Conservation (phyloP, 35 echinoderm and acorn worm species). For the Diadema setosum region DNA sequence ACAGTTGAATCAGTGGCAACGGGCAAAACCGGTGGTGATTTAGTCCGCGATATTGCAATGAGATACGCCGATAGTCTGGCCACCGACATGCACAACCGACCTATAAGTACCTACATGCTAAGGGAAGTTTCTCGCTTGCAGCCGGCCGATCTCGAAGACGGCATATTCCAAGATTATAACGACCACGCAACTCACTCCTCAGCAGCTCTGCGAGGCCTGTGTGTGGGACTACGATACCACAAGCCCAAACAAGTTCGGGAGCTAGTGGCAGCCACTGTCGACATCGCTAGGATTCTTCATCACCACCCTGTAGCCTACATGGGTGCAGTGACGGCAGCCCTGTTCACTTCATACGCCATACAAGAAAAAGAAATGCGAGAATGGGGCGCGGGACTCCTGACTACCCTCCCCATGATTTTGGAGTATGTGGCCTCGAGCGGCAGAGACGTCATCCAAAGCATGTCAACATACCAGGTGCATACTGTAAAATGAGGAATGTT, state of each 20-base stretch:
- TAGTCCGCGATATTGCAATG: constrained; percentile 65
- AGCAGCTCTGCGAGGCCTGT: constrained; percentile 51
- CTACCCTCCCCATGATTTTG: constrained; percentile 61
- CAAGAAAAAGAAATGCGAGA: constrained; percentile 68
- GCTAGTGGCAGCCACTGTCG: constrained; percentile 63
- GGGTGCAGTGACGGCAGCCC: constrained; percentile 71
- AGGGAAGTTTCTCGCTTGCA: constrained; percentile 41
- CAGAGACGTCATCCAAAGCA: constrained; percentile 54
- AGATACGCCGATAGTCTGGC: constrained; percentile 80
- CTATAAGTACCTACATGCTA: constrained; percentile 49
- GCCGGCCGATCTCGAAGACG: constrained; percentile 52
- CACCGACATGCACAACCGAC: constrained; percentile 48
- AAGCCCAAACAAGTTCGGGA: constrained; percentile 74
- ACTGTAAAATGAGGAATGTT: too few species aligned
- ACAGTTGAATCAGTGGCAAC: constrained; percentile 68
- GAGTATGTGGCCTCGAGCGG: constrained; percentile 70
- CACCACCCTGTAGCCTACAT: constrained; percentile 83
- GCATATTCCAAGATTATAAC: constrained; percentile 43
- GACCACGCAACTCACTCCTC: constrained; percentile 38
- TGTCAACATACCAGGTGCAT: constrained; percentile 3
- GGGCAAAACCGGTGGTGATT: constrained; percentile 41
- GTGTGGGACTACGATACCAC: constrained; percentile 71
- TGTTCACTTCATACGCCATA: constrained; percentile 86
- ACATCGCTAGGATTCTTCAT: constrained; percentile 79
- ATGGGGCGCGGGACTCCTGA: constrained; percentile 76